Conservation (phyloP, 2,888 invertebrate species). For the Ornithoptera priamus region DNA sequence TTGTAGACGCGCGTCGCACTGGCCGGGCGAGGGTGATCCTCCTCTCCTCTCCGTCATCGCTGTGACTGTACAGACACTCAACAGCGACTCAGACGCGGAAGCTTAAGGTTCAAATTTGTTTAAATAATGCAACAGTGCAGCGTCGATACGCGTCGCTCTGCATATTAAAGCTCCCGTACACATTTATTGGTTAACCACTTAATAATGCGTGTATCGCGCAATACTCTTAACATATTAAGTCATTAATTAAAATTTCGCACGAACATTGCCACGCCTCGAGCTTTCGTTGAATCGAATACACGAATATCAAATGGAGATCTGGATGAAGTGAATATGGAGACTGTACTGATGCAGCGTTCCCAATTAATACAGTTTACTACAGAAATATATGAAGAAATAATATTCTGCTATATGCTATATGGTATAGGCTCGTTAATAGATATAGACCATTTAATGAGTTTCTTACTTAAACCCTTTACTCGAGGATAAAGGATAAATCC, state of each 20-base stretch:
- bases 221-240: constrained; percentile 22
- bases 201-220: constrained; percentile 30
- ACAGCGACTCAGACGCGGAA: neutral
- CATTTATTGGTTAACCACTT: constrained; percentile 32
- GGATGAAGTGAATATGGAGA: no score
- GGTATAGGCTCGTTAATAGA: no score
- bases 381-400: no score
- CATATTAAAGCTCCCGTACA: constrained; percentile 24
- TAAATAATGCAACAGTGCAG: neutral
- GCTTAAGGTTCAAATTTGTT: constrained; percentile 16
- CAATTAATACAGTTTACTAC: no score
- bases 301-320: no score
- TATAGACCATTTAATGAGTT: no score
- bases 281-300: no score
- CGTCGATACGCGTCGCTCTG: constrained; percentile 6
- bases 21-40: constrained; percentile 28
- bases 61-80: constrained; percentile 17
- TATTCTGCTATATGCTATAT: no score
- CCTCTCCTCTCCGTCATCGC: neutral
- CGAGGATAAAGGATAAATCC: no score
- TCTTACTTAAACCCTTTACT: no score
- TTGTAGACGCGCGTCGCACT: constrained; percentile 31
- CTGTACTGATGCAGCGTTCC: no score
- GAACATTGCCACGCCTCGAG: no score
- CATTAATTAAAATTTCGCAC: constrained; percentile 23